These are phyloP conservation scores for Argynnis bischoffii DNA, from an alignment of 2,888 invertebrate species.

Conservation along the genomic window DNA sequence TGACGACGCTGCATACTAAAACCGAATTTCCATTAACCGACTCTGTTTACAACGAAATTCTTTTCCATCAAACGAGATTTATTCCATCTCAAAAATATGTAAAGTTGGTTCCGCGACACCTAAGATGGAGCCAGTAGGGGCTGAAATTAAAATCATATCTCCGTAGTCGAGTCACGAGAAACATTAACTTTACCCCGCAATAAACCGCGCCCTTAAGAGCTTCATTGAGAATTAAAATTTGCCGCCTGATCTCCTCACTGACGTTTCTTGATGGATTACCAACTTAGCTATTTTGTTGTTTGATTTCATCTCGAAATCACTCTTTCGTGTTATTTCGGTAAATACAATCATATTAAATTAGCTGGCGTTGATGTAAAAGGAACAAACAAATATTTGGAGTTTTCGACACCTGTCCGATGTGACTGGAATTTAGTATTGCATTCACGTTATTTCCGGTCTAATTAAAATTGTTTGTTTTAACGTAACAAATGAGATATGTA, in stretches of 20 bases:
- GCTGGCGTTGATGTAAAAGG: constrained; percentile 33
- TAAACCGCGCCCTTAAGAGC: constrained; percentile 77
- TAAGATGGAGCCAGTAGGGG: constrained; percentile 57
- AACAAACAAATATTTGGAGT: constrained; percentile 23
- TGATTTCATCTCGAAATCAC: constrained; percentile 46
- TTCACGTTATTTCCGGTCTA: constrained; percentile 10
- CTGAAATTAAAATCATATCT: constrained; percentile 80
- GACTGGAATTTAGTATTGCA: constrained; percentile 14
- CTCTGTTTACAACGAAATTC: constrained; percentile 72
- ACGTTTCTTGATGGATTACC: constrained; percentile 76
- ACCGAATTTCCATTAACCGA: constrained; percentile 70
- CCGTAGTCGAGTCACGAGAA: constrained; percentile 79
- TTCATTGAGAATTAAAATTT: constrained; percentile 80
- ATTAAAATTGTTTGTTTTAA: constrained; percentile 21
- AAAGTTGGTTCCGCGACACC: constrained; percentile 65
- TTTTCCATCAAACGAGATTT: constrained; percentile 78
- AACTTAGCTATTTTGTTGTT: constrained; percentile 55
- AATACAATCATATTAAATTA: constrained; percentile 38
- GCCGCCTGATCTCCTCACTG: constrained; percentile 75
- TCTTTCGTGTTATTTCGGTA: constrained; percentile 42
- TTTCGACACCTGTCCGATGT: constrained; percentile 27
- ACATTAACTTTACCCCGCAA: constrained; percentile 77
- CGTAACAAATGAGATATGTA: neutral
- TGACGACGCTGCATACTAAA: constrained; percentile 65
- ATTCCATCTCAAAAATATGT: constrained; percentile 76